Base-by-base conservation (phyloP, 2,113 vertebrate species). In the Prolemur simus region DNA sequence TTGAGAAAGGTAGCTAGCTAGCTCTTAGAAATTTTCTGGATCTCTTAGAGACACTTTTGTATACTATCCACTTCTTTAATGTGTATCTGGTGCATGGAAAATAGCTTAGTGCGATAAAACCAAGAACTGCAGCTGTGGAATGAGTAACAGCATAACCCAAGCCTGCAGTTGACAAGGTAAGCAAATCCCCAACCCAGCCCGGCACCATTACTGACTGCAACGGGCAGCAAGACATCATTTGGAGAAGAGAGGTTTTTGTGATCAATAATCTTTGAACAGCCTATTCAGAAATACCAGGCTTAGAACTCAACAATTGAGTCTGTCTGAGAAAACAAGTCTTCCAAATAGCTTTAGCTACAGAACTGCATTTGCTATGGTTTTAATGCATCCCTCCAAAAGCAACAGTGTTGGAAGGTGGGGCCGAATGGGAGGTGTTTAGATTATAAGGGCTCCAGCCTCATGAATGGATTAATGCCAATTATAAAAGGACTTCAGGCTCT, bases 201-300 rank as follows among this genome's bases (percentile, higher is more conserved):
- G 32, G 45, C 11, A 39, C 47, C 39, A 39, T 34, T 13, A n/a
- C 73, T 64, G 73, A 87, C 12, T 64, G 25, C 17, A 88, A 14
- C 82, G 64, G 71, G 13, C 52, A 86, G 73, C 45, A 56, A 96
- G 39, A 92, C 74, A 63, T 85, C 47, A 20, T 86, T 86, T 56
- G 56, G 81, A 96, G 71, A 63, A 81, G 39, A 91, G 34, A 49
- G 20, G 27, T 58, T 60, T 88, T 84, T 82, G 4, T 91, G 25
- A 73, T 91, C 81, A 82, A 25, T 91, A 80, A 78, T 58, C 20
- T 91, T 88, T 85, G 77, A 95, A 74, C 29, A 82, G 63, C 39
- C 21, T 94, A 60, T 64, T 95, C 68, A 60, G 54, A 95, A 87
- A 73, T n/a, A 80, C 14, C 20, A 83, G 60, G 10, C 42, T 66